phyloP scores from a whole-genome alignment of 2,113 vertebrate species.

The Rynchops niger region DNA sequence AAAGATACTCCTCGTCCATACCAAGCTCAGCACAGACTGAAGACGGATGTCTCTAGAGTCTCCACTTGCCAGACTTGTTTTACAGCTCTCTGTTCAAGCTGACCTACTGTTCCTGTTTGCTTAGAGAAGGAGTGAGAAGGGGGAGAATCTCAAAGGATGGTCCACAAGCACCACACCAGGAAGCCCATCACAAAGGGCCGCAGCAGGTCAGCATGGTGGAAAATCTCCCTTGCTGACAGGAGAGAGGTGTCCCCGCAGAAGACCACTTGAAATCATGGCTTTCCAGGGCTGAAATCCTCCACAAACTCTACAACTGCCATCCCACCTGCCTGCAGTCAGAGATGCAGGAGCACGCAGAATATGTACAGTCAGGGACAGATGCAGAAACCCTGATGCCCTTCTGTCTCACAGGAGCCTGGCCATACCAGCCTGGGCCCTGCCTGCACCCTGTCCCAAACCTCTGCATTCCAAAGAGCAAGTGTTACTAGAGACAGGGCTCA shows the following conservation, averaged over 20 bases:
- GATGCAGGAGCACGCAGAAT: not conserved
- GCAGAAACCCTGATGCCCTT: rapidly evolving
- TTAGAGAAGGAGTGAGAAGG: not conserved
- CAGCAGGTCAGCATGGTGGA: not conserved
- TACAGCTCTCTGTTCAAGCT: not conserved
- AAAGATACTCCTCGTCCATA: not conserved
- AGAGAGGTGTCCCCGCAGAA: not conserved
- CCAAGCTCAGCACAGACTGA: not conserved
- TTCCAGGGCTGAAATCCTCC: not conserved
- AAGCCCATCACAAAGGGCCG: not conserved
- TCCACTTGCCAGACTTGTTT: conserved; percentile 11
- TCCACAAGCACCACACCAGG: not conserved
- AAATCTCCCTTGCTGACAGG: not conserved
- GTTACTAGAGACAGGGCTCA: not conserved
- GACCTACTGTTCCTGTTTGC: not conserved
- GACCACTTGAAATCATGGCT: not conserved
- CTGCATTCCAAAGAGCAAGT: not conserved
- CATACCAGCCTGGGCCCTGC: not conserved
- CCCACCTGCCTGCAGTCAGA: not conserved
- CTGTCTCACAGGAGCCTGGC: not conserved
- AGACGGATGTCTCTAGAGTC: not conserved
- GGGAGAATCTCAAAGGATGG: not conserved
- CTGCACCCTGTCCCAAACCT: not conserved
- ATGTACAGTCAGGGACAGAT: not conserved
- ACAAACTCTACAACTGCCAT: not conserved